Evolutionary conservation across 2,113 vertebrate genomes (phyloP).

Genomic region (Tretioscincus oriximinensis): DNA sequence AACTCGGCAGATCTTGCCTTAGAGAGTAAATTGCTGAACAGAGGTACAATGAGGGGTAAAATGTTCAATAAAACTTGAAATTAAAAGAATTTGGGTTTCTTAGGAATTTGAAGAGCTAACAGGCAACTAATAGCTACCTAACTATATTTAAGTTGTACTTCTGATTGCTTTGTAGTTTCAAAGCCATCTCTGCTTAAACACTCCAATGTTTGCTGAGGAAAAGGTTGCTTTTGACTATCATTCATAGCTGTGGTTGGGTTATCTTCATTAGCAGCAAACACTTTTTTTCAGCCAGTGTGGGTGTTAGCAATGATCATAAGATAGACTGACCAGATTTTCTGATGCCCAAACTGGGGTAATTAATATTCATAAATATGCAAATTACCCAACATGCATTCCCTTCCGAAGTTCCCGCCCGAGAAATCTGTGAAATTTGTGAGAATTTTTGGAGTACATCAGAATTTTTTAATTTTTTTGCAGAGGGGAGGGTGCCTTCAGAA

Average conservation of each 20-base stretch:
- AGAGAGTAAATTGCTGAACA: slow-evolving; percentile 14
- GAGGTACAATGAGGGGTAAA: slow-evolving; percentile 40
- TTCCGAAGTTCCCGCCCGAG: too few species aligned
- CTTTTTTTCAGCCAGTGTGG: slow-evolving; percentile 42
- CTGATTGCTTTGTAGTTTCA: slow-evolving; percentile 41
- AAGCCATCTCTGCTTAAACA: slow-evolving; percentile 33
- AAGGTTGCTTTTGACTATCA: slow-evolving; percentile 18
- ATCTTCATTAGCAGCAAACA: slow-evolving; percentile 48
- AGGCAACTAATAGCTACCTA: slow-evolving; percentile 34
- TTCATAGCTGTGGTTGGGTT: background rate
- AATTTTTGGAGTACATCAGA: too few species aligned
- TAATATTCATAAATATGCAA: too few species aligned
- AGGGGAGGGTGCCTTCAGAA: too few species aligned
- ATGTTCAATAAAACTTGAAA: slow-evolving; percentile 39
- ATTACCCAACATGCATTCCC: too few species aligned
- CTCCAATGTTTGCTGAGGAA: slow-evolving; percentile 39
- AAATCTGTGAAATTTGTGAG: too few species aligned
- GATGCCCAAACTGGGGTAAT: too few species aligned
- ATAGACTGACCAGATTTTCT: too few species aligned
- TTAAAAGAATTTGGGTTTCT: slow-evolving; percentile 49
- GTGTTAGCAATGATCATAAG: slow-evolving; percentile 9
- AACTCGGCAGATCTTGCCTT: too few species aligned
- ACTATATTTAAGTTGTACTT: slow-evolving; percentile 10
- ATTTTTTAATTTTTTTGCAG: too few species aligned
- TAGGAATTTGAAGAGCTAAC: slow-evolving; percentile 29